A percentile compares a stretch with the other conserved stretches of the same genome.
phyloP scores from a whole-genome alignment of 2,113 vertebrate genomes.

The Caloenas nicobarica region DNA sequence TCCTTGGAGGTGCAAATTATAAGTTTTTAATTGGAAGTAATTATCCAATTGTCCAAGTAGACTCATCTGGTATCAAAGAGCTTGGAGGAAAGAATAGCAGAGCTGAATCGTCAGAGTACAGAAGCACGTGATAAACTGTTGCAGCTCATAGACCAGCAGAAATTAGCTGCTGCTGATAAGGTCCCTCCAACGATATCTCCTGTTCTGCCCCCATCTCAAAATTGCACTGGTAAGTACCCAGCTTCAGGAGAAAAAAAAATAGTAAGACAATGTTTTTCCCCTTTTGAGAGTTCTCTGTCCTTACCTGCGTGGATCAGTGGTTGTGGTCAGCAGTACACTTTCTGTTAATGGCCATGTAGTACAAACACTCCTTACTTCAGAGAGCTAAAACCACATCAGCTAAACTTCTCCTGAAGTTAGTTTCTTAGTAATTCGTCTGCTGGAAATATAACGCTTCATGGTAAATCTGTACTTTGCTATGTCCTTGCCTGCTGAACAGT shows the following conservation, averaged over 20 bases:
- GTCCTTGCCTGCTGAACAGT: not conserved
- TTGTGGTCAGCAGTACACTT: not conserved
- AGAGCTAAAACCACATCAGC: not conserved
- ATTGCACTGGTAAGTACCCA: slow-evolving; percentile 62
- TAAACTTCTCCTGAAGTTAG: not conserved
- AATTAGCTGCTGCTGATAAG: slow-evolving; percentile 49
- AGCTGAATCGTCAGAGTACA: slow-evolving; percentile 88
- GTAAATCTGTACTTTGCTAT: not conserved
- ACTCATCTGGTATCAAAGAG: slow-evolving; percentile 37
- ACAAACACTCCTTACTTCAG: not conserved
- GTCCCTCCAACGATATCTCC: slow-evolving; percentile 72
- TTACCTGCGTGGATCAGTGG: not conserved
- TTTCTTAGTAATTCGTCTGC: not conserved
- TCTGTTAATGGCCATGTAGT: not conserved
- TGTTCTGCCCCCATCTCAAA: slow-evolving; percentile 60
- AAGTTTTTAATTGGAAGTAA: slow-evolving; percentile 9
- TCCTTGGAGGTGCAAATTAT: not conserved
- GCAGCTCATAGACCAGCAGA: slow-evolving; percentile 90
- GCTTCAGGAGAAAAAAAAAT: not conserved
- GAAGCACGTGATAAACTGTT: slow-evolving; percentile 85
- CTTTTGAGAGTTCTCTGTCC: not conserved
- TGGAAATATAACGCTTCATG: not conserved
- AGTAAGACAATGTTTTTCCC: not conserved
- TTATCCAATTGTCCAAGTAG: slow-evolving; percentile 39
- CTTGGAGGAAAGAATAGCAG: slow-evolving; percentile 87